A percentile compares a stretch with the other conserved stretches of the same genome.
Evolutionary conservation across 2,113 vertebrate species (phyloP).

Genomic region (Malurus cyaneus): DNA sequence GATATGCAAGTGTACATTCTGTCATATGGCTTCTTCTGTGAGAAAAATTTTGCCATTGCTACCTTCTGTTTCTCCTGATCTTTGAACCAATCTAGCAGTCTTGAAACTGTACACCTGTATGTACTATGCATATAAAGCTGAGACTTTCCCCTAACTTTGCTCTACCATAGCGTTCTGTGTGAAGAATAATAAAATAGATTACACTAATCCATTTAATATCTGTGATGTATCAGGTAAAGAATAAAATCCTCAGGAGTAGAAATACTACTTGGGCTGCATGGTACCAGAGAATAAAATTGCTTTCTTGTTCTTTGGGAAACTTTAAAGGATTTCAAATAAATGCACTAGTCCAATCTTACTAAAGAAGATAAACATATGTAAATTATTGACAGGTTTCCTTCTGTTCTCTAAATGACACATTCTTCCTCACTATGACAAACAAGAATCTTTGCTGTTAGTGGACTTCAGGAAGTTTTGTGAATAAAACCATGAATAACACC

Average conservation of each 20-base stretch:
- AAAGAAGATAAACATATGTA: not conserved
- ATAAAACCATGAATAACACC: not conserved
- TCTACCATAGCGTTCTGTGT: not conserved
- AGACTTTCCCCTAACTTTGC: not conserved
- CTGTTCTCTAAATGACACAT: not conserved
- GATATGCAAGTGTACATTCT: slow-evolving; percentile 50
- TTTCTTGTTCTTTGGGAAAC: not conserved
- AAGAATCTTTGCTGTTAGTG: not conserved
- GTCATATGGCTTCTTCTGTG: not conserved
- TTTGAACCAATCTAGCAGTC: not conserved
- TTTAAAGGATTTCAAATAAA: not conserved
- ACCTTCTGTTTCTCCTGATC: not conserved
- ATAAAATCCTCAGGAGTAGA: not conserved
- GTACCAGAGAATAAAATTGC: not conserved
- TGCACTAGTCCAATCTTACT: not conserved
- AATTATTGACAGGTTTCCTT: not conserved
- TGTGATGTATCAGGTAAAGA: not conserved
- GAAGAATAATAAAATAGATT: not conserved
- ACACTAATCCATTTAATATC: not conserved
- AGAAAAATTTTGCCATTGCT: not conserved
- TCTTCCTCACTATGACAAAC: not conserved
- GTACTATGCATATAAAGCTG: not conserved
- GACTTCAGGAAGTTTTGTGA: not conserved
- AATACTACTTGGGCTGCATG: not conserved
- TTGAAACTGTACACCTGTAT: not conserved